Evolutionary conservation across 2,797 vertebrate genomes (phyloP).

Genomic region (Pelodytes ibericus): DNA sequence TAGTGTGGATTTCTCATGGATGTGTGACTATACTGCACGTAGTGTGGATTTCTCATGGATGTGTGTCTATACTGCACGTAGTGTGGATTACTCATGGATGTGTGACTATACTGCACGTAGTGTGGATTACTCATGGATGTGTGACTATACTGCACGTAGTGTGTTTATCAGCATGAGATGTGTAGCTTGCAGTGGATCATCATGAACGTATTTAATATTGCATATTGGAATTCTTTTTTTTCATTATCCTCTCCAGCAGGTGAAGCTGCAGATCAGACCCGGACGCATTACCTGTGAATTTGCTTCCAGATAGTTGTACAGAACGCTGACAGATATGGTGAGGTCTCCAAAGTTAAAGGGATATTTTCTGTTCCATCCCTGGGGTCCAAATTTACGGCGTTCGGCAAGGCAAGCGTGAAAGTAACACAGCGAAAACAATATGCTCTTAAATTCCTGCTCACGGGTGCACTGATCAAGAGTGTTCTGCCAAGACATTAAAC

Average conservation of each 20-base stretch:
- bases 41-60: too few species aligned
- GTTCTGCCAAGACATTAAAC: conserved; percentile 63
- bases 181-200: too few species aligned
- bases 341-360: conserved; percentile 79
- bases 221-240: background rate
- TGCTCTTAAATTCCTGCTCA: conserved; percentile 84
- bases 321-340: conserved; percentile 75
- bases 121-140: too few species aligned
- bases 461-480: conserved; percentile 81
- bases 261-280: background rate
- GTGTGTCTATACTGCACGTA: too few species aligned
- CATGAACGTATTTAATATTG: too few species aligned
- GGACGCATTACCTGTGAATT: conserved; percentile 71
- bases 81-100: too few species aligned
- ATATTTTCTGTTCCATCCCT: conserved; percentile 81
- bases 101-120: too few species aligned
- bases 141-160: too few species aligned
- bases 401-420: conserved; percentile 80
- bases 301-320: conserved; percentile 79
- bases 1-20: too few species aligned
- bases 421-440: conserved; percentile 80
- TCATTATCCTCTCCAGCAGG: background rate
- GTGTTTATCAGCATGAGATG: too few species aligned
- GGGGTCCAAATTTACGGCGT: conserved; percentile 77
- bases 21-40: too few species aligned